Conservation (phyloP, 2,888 invertebrate genomes). For the Cremastinae sp. region DNA sequence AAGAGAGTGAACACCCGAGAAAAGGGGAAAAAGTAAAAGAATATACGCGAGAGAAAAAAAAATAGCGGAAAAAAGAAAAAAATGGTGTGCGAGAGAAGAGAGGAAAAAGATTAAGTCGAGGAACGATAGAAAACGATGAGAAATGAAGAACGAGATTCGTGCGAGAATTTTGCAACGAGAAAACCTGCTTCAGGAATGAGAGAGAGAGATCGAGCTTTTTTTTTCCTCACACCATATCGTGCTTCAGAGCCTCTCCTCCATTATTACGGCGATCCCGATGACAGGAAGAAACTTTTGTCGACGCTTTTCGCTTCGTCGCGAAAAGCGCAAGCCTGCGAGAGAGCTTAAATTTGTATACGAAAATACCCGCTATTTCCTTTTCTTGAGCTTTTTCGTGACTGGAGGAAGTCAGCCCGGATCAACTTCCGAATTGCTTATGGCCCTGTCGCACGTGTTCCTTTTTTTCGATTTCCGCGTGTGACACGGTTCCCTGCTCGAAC, state of each 20-base stretch:
- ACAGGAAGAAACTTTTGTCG: constrained; percentile 17
- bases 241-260: background rate
- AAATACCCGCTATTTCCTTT: background rate
- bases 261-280: background rate
- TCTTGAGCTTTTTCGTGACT: background rate
- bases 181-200: background rate
- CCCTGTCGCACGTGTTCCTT: constrained; percentile 2
- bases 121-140: background rate
- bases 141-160: background rate
- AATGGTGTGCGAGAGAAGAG: constrained; percentile 23
- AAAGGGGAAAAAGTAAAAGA: constrained; percentile 15
- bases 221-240: constrained; percentile 5
- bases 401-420: background rate
- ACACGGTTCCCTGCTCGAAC: too few relatives aligned
- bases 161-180: background rate
- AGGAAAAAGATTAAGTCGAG: background rate
- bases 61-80: constrained; percentile 17
- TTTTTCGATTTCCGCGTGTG: background rate
- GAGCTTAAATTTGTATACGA: constrained; percentile 1
- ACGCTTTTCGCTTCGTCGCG: background rate
- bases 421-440: background rate
- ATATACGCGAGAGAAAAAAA: constrained; percentile 32
- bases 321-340: constrained; percentile 19
- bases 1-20: background rate
- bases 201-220: background rate